Base-by-base conservation (phyloP, 2,113 vertebrate species). In the Sturnus vulgaris region DNA sequence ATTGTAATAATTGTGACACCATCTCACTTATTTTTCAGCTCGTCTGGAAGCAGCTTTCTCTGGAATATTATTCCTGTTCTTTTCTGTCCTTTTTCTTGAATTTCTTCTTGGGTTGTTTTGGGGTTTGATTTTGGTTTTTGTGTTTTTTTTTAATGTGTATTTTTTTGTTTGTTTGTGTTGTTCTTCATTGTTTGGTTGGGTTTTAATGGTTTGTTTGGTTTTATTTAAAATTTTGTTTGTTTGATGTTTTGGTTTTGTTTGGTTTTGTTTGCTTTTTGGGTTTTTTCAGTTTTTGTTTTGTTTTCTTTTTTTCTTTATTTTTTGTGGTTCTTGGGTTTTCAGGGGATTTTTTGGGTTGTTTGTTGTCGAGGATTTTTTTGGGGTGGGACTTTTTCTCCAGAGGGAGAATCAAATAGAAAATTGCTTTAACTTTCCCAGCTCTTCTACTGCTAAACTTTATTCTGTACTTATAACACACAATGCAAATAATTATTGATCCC, bases 261-360 rank as follows among this genome's bases (percentile, higher is more conserved):
- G 46, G 20, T 24, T 47, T 56, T 18, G 2, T 33, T 46, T 37
- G 33, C 22, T 25, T 23, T 35, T 73, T 27, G 25, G 14, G 25
- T 18, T 24, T 15, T 15, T 40, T 23, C 17, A 39, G 12, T 33
- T 42, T 18, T n/a, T 13, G 33, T 10, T 37, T 15, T 8, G 12
- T 33, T 42, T 47, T 21, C 21, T 3, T 12, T 23, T 37, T 31
- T 4, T 15, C 11, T 61, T 31, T 6, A 2, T 15, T 88, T 71
- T n/a, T 37, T 4, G 13, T 1, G 0, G 2, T 13, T 63, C 24
- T 72, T 23, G 9, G 4, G 2, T 31, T 44, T 68, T 66, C 11
- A 31, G 25, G 11, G 18, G 10, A 24, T 30, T 13, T 25, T 60
- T 65, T 21, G 2, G 10, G 7, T 33, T n/a, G 4, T 19, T 57